phyloP scores from a whole-genome alignment of 1,140 invertebrate genomes.

The Aphidius gifuensis region DNA sequence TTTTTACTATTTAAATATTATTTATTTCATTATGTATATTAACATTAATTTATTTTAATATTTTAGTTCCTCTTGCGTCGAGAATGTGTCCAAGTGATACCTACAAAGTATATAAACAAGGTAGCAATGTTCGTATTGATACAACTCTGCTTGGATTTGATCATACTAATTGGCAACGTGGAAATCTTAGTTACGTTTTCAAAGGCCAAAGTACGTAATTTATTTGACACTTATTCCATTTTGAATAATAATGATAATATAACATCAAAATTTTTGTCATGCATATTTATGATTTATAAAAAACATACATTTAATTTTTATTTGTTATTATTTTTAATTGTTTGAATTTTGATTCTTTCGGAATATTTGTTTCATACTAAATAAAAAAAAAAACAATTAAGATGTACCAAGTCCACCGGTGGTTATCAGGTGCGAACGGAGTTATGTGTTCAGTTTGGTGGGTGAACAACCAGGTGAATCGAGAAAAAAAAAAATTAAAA shows the following conservation, averaged over 20 bases:
- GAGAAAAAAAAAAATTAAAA: neutral
- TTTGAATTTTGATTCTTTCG: slow-evolving; percentile 1
- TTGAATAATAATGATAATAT: too few species aligned
- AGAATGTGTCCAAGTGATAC: slow-evolving; percentile 95
- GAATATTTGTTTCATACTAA: slow-evolving; percentile 4
- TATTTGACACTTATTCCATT: neutral
- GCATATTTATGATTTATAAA: slow-evolving; percentile 12
- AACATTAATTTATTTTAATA: neutral
- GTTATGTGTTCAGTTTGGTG: slow-evolving; percentile 56
- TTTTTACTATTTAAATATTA: slow-evolving; percentile 11
- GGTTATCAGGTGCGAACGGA: slow-evolving; percentile 56
- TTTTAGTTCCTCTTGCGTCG: slow-evolving; percentile 86
- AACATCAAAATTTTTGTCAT: slow-evolving; percentile 16
- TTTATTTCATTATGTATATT: too few species aligned
- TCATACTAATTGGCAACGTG: slow-evolving; percentile 88
- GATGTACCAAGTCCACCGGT: slow-evolving; percentile 49
- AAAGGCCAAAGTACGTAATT: slow-evolving; percentile 76
- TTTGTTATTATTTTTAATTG: neutral
- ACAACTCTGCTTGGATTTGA: slow-evolving; percentile 94
- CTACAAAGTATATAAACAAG: slow-evolving; percentile 94
- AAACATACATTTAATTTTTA: neutral
- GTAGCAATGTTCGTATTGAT: slow-evolving; percentile 92
- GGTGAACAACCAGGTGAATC: slow-evolving; percentile 48
- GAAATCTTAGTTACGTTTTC: slow-evolving; percentile 91
- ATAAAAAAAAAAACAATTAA: slow-evolving; percentile 26